These are phyloP conservation scores for Leptonema lineaticorne DNA, from an alignment of 1,140 invertebrate genomes.

Conservation along the genomic window DNA sequence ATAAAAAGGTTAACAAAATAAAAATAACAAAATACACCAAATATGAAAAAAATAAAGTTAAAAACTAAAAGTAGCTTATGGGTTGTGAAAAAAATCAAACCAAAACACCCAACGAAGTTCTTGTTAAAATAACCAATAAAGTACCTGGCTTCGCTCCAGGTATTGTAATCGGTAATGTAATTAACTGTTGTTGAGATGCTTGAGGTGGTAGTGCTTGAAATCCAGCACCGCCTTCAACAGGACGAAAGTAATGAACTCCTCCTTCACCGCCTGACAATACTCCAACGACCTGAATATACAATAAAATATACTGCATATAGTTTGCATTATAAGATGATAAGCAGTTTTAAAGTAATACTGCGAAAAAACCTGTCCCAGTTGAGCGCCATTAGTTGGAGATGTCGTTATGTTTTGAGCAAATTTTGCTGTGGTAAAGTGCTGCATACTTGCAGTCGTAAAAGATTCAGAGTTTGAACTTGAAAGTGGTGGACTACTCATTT, in stretches of 20 bases:
- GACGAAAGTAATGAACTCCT: constrained; percentile 73
- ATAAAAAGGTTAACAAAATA: neutral
- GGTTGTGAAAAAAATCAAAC: neutral
- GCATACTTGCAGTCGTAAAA: constrained; percentile 61
- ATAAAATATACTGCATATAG: neutral
- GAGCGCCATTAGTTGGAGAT: constrained; percentile 42
- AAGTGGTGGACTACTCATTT: constrained; percentile 68
- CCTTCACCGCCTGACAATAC: constrained; percentile 64
- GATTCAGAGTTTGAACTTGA: constrained; percentile 65
- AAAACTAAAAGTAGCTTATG: neutral
- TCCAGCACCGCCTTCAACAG: constrained; percentile 63
- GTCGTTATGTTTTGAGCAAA: constrained; percentile 64
- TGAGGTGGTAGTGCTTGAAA: constrained; percentile 49
- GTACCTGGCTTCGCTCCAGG: constrained; percentile 72
- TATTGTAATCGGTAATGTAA: constrained; percentile 72
- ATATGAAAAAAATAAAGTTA: neutral
- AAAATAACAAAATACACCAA: neutral
- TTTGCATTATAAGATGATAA: no score
- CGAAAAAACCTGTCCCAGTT: constrained; percentile 55
- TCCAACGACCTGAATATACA: constrained; percentile 54
- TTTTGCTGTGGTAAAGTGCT: constrained; percentile 64
- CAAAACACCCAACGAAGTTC: neutral
- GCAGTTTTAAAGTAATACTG: no score
- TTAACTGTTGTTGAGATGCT: constrained; percentile 60
- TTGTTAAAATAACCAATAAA: neutral